These are phyloP conservation scores for Macropus fuliginosus DNA, from an alignment of 2,797 vertebrate genomes.

Conservation along the genomic window DNA sequence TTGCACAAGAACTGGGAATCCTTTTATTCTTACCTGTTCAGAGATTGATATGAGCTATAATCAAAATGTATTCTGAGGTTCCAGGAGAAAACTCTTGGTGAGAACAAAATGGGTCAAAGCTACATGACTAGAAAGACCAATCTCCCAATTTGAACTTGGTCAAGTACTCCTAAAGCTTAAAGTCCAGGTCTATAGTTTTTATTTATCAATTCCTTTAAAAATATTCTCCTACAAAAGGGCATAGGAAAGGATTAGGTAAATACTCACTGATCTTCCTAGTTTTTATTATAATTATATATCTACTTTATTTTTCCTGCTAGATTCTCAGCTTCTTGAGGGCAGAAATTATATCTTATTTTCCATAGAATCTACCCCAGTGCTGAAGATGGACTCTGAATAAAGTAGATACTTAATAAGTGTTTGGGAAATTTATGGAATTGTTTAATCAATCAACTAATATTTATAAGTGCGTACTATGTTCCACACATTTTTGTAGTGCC, in stretches of 20 bases:
- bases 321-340: slow-evolving; percentile 38
- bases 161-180: neutral
- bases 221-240: neutral
- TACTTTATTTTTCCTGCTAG: slow-evolving; percentile 36
- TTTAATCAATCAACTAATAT: neutral
- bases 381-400: neutral
- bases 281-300: slow-evolving; percentile 44
- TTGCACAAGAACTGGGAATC: neutral
- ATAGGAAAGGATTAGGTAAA: neutral
- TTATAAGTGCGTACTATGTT: neutral
- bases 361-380: neutral
- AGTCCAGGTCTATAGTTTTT: neutral
- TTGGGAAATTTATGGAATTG: neutral
- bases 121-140: neutral
- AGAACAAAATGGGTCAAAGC: neutral
- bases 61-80: neutral
- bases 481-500: neutral
- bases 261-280: neutral
- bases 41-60: neutral
- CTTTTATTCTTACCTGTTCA: neutral
- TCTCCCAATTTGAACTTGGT: neutral
- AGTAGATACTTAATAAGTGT: neutral
- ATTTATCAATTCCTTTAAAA: neutral
- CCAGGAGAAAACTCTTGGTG: neutral
- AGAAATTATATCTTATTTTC: slow-evolving; percentile 29